Evolutionary conservation across 2,113 vertebrate genomes (phyloP).

Genomic region (Speoplatyrhinus poulsoni): DNA sequence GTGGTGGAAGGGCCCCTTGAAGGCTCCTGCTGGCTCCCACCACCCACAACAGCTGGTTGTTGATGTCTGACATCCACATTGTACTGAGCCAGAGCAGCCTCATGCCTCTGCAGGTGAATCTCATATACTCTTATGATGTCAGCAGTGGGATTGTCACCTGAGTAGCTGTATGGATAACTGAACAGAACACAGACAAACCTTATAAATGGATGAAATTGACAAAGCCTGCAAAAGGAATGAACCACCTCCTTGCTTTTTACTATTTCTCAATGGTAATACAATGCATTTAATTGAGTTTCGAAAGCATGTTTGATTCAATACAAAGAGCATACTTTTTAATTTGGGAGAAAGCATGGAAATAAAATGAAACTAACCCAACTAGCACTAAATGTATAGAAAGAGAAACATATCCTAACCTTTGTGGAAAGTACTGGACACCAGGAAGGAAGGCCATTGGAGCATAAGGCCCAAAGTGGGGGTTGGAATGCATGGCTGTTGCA

Average conservation of each 20-base stretch:
- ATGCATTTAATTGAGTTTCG: no score
- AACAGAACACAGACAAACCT: neutral
- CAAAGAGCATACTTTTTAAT: no score
- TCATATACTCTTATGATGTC: conserved; percentile 68
- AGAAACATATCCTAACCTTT: conserved; percentile 73
- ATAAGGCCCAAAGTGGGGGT: conserved; percentile 62
- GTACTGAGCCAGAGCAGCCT: conserved; percentile 66
- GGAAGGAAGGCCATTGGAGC: conserved; percentile 72
- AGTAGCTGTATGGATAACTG: conserved; percentile 57
- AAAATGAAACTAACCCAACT: neutral
- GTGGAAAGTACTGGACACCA: conserved; percentile 71
- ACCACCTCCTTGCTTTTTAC: no score
- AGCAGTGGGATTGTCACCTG: conserved; percentile 65
- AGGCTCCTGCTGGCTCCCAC: conserved; percentile 35
- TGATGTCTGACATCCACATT: conserved; percentile 58
- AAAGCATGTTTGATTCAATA: no score
- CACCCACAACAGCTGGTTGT: conserved; percentile 49
- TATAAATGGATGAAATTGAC: neutral
- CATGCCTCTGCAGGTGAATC: conserved; percentile 67
- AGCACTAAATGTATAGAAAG: neutral
- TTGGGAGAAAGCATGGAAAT: no score
- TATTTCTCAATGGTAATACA: no score
- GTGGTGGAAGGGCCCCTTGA: conserved; percentile 48
- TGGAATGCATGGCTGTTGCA: conserved; percentile 54
- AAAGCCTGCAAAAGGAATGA: neutral